Percentiles rank a stretch among this genome's conserved stretches.
phyloP scores from a whole-genome alignment of 1,140 invertebrate genomes.

The Tyrophagus putrescentiae region DNA sequence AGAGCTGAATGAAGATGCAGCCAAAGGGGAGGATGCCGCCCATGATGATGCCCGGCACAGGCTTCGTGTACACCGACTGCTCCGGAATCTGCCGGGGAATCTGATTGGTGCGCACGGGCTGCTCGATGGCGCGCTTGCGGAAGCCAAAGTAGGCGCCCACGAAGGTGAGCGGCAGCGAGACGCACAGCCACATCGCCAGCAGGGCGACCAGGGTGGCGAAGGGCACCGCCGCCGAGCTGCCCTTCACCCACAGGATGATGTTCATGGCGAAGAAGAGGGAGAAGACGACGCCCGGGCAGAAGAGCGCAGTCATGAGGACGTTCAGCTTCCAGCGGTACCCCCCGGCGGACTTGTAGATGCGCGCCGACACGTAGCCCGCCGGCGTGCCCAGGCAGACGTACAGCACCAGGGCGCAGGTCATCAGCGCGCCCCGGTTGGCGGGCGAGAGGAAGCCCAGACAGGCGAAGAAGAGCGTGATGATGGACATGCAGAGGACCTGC shows the following conservation, averaged over 20 bases:
- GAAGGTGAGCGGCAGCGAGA: constrained; percentile 94
- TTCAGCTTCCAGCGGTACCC: constrained; percentile 98
- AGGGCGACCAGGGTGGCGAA: constrained; percentile 96
- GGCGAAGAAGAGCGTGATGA: constrained; percentile 61
- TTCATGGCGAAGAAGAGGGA: constrained; percentile 90
- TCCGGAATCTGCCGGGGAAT: constrained; percentile 96
- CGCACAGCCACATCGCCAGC: constrained; percentile 87
- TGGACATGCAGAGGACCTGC: constrained; percentile 60
- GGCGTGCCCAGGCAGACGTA: constrained; percentile 88
- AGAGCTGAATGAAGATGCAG: constrained; percentile 97
- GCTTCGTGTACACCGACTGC: constrained; percentile 89
- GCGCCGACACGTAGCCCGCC: constrained; percentile 85
- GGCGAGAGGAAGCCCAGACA: constrained; percentile 95
- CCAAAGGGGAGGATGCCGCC: constrained; percentile 95
- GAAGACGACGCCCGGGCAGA: constrained; percentile 85
- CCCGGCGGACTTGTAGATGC: constrained; percentile 92
- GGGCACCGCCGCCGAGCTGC: constrained; percentile 85
- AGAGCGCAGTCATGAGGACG: constrained; percentile 81
- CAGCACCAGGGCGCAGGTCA: constrained; percentile 90
- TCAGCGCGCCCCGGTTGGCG: constrained; percentile 89
- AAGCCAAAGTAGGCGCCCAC: constrained; percentile 97
- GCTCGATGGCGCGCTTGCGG: constrained; percentile 83
- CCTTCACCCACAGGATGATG: constrained; percentile 81
- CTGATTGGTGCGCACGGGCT: constrained; percentile 94
- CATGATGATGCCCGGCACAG: constrained; percentile 74